These are phyloP conservation scores for Augochlorella aurata DNA, from an alignment of 2,888 invertebrate species.

Conservation along the genomic window DNA sequence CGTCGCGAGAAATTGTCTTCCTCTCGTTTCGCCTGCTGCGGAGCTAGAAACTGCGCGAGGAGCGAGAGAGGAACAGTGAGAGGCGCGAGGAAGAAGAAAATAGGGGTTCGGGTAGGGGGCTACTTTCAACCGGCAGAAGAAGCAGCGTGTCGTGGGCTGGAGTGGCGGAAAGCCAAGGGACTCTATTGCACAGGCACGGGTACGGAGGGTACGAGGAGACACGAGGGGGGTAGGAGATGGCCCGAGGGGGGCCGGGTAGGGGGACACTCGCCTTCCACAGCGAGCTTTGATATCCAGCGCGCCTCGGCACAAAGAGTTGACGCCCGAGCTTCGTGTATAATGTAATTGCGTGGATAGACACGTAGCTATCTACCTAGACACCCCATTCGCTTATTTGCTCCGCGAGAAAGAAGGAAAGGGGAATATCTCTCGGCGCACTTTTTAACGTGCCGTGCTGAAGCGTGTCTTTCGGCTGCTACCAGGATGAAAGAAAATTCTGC, in stretches of 20 bases:
- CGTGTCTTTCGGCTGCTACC: constrained; percentile 25
- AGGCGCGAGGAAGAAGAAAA: constrained; percentile 1
- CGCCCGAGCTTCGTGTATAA: constrained; percentile 57
- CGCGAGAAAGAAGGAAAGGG: constrained; percentile 31
- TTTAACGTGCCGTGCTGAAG: constrained; percentile 14
- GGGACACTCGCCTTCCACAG: constrained; percentile 32
- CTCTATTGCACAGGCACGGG: constrained; percentile 62
- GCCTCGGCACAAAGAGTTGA: constrained; percentile 58
- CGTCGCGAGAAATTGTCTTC: constrained; percentile 66
- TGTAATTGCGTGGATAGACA: constrained; percentile 63
- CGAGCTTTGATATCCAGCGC: constrained; percentile 66
- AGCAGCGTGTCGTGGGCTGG: constrained; percentile 65
- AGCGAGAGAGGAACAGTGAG: constrained; percentile 9
- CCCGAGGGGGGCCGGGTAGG: neutral
- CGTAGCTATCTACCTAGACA: constrained; percentile 33
- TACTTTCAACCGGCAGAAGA: constrained; percentile 65
- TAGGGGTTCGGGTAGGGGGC: constrained; percentile 41
- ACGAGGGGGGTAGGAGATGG: neutral
- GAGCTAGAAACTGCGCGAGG: constrained; percentile 3
- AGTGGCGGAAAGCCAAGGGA: constrained; percentile 67
- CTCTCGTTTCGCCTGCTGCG: constrained; percentile 29
- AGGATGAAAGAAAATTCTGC: constrained; percentile 56
- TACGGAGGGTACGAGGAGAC: neutral
- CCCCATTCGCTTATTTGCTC: constrained; percentile 44
- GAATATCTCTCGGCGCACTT: constrained; percentile 10